Percentiles rank a stretch among this genome's conserved stretches.
phyloP scores from a whole-genome alignment of 1,140 invertebrate species.

The Aphidius ervi region DNA sequence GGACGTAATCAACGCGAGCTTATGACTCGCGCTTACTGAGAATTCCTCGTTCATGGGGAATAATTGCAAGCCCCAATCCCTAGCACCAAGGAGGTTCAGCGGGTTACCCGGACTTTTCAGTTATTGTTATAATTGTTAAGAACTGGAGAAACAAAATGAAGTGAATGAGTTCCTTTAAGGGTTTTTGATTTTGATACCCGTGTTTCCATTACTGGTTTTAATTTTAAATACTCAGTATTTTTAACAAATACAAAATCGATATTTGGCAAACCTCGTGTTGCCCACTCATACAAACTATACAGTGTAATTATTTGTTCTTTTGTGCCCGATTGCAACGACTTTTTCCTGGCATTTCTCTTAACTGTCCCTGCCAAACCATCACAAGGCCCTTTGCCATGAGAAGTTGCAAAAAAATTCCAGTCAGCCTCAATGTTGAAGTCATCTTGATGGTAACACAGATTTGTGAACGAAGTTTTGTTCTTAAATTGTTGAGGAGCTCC shows the following conservation, averaged over 20 bases:
- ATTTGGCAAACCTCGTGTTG: not conserved
- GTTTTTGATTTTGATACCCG: not conserved
- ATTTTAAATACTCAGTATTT: slow-evolving; percentile 5
- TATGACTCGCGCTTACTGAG: too few relatives aligned
- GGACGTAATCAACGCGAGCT: too few relatives aligned
- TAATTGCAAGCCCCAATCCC: too few relatives aligned
- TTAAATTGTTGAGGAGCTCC: slow-evolving; percentile 23
- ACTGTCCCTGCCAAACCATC: slow-evolving; percentile 26
- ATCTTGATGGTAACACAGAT: slow-evolving; percentile 20
- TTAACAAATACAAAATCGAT: slow-evolving; percentile 1
- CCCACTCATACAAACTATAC: not conserved
- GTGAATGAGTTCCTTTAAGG: not conserved
- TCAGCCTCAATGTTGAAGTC: slow-evolving; percentile 12
- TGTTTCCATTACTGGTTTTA: not conserved
- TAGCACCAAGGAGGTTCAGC: too few relatives aligned
- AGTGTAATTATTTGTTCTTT: slow-evolving; percentile 1
- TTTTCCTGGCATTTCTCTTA: slow-evolving; percentile 23
- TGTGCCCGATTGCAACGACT: not conserved
- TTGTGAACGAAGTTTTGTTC: slow-evolving; percentile 26
- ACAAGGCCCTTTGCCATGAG: slow-evolving; percentile 29
- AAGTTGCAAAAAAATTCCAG: slow-evolving; percentile 35
- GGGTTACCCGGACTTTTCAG: too few relatives aligned
- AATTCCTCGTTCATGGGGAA: too few relatives aligned
- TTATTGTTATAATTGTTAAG: too few relatives aligned
- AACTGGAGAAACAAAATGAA: not conserved